These are phyloP conservation scores for Muschampia plurimacula DNA, from an alignment of 2,888 invertebrate genomes.

Conservation along the genomic window DNA sequence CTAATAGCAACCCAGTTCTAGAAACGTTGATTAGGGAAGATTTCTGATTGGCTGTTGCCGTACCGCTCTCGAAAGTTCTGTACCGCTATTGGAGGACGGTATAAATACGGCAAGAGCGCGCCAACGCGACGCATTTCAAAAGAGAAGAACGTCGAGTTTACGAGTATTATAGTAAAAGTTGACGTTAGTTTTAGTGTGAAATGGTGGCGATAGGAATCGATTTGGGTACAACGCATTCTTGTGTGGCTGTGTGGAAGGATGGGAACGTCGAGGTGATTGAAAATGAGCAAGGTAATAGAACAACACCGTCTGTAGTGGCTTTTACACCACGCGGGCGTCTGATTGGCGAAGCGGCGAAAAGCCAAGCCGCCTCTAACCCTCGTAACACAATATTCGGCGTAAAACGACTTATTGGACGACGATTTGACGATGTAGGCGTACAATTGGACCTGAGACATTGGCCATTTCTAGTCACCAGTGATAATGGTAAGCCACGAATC, in stretches of 20 bases:
- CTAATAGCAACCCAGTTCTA: conserved; percentile 57
- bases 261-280: conserved; percentile 66
- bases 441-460: conserved; percentile 67
- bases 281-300: conserved; percentile 66
- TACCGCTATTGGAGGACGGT: conserved; percentile 58
- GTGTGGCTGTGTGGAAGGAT: conserved; percentile 69
- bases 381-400: conserved; percentile 67
- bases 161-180: not conserved
- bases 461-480: conserved; percentile 62
- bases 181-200: conserved; percentile 38
- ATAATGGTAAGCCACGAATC: conserved; percentile 70
- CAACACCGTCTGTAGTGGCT: conserved; percentile 69
- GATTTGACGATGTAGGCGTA: conserved; percentile 64
- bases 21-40: conserved; percentile 54
- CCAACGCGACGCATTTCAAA: conserved; percentile 49
- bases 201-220: conserved; percentile 75
- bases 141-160: conserved; percentile 9
- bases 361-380: conserved; percentile 63
- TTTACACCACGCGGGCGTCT: conserved; percentile 63
- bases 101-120: conserved; percentile 56
- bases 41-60: conserved; percentile 59
- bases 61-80: conserved; percentile 59
- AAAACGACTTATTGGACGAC: conserved; percentile 68
- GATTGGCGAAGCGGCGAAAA: conserved; percentile 69
- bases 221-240: conserved; percentile 69